Conservation (phyloP, 2,797 vertebrate species). For the Sitta carolinensis region DNA sequence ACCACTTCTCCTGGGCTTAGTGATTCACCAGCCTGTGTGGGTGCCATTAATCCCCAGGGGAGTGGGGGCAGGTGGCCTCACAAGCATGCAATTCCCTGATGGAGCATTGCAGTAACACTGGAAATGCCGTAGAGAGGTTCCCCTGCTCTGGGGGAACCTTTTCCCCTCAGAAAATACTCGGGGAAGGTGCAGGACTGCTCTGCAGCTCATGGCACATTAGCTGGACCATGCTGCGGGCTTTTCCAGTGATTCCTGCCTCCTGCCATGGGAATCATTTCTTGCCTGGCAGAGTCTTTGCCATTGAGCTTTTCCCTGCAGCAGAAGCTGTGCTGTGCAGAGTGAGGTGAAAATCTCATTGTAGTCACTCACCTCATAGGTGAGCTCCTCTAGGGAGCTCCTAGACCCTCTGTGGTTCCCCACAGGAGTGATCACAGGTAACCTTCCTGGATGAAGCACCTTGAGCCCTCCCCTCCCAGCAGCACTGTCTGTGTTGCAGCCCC, state of each 20-base stretch:
- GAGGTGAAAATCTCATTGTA: background rate
- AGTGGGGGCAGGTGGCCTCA: background rate
- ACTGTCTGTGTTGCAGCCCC: background rate
- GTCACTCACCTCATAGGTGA: background rate
- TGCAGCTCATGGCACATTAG: background rate
- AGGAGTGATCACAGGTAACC: background rate
- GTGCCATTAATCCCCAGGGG: background rate
- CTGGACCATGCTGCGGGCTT: background rate
- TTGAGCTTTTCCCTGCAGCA: background rate
- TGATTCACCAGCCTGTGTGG: background rate
- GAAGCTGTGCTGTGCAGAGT: background rate
- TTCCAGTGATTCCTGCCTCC: background rate
- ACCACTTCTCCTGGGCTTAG: background rate
- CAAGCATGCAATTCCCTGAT: background rate
- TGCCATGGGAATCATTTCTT: background rate
- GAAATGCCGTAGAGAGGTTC: background rate
- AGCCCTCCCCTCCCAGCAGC: background rate
- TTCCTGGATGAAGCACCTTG: background rate
- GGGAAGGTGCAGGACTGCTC: background rate
- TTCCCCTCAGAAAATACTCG: background rate
- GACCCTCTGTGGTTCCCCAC: background rate
- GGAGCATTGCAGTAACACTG: fast-evolving
- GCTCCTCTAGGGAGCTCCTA: background rate
- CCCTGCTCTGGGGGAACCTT: background rate
- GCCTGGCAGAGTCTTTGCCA: background rate